Percentiles rank a stretch among this genome's conserved stretches.
These are phyloP conservation scores for Anguilla pacifica DNA, from an alignment of 2,797 vertebrate species.

Conservation along the genomic window DNA sequence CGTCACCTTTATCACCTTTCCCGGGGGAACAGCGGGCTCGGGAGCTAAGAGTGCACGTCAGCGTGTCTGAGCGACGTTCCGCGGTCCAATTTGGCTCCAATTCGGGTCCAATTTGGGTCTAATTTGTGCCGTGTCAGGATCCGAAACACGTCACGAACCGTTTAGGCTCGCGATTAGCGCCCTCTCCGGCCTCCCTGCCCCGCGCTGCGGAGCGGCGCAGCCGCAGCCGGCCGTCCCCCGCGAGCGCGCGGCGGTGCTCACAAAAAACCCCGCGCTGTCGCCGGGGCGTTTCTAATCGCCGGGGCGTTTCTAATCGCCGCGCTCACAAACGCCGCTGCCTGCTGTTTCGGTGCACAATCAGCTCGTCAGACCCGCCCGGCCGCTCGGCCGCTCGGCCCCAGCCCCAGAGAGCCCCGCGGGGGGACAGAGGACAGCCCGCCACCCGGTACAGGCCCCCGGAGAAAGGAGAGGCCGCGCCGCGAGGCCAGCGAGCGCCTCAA, in stretches of 20 bases:
- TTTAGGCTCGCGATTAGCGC: not conserved
- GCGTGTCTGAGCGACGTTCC: not conserved
- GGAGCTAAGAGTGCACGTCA: not conserved
- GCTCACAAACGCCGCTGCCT: conserved; percentile 22
- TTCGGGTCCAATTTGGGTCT: not conserved
- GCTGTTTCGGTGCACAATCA: conserved; percentile 18
- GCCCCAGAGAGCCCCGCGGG: not conserved
- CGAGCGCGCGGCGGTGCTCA: conserved; percentile 42
- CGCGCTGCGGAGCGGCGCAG: too few species aligned
- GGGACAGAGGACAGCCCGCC: conserved; percentile 32
- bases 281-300: too few species aligned
- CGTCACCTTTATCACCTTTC: not conserved
- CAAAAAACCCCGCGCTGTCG: conserved; percentile 52
- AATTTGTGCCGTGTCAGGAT: not conserved
- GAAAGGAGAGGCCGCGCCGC: conserved; percentile 4
- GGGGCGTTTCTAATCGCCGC: conserved; percentile 33
- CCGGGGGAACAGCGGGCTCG: not conserved
- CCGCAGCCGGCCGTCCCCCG: conserved; percentile 40
- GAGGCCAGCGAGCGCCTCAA: not conserved
- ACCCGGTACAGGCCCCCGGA: conserved; percentile 23
- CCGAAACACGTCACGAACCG: not conserved
- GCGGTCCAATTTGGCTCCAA: not conserved
- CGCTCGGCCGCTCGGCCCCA: not conserved
- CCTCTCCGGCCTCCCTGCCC: conserved; percentile 41
- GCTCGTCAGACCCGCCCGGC: not conserved